phyloP scores from a whole-genome alignment of 2,113 vertebrate genomes.

The Gavia stellata region DNA sequence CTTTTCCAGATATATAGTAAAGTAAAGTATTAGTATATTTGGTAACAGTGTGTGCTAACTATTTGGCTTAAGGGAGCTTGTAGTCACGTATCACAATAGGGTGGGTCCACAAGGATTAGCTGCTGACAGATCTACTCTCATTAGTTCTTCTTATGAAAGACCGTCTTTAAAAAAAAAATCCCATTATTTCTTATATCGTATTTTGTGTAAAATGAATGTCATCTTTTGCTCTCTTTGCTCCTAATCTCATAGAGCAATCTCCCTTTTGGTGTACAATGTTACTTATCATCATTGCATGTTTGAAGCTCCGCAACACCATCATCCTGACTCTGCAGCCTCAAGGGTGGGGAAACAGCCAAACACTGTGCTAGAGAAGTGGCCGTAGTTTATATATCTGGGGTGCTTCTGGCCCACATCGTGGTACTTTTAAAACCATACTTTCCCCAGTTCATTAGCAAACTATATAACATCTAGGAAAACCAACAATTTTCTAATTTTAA shows the following conservation, averaged over 20 bases:
- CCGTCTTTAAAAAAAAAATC: background rate
- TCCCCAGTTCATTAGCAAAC: background rate
- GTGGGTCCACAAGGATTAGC: background rate
- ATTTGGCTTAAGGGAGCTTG: background rate
- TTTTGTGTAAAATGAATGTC: background rate
- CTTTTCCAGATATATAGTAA: background rate
- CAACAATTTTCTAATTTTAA: background rate
- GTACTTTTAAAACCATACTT: background rate
- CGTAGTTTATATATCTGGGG: background rate
- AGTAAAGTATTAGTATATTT: background rate
- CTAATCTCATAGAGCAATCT: background rate
- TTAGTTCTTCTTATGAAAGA: background rate
- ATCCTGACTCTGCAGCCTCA: rapidly evolving
- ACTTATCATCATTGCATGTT: background rate
- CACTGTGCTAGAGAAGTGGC: background rate
- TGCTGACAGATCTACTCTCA: background rate
- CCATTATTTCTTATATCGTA: background rate
- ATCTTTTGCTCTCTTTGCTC: background rate
- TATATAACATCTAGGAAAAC: background rate
- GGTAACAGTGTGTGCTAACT: background rate
- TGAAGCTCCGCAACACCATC: background rate
- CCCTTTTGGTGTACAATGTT: background rate
- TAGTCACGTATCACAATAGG: background rate
- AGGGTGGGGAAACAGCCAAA: background rate
- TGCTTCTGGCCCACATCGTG: background rate